Percentiles rank a stretch among this genome's conserved stretches.
phyloP scores from a whole-genome alignment of 2,797 vertebrate genomes.

The Monodelphis domestica region DNA sequence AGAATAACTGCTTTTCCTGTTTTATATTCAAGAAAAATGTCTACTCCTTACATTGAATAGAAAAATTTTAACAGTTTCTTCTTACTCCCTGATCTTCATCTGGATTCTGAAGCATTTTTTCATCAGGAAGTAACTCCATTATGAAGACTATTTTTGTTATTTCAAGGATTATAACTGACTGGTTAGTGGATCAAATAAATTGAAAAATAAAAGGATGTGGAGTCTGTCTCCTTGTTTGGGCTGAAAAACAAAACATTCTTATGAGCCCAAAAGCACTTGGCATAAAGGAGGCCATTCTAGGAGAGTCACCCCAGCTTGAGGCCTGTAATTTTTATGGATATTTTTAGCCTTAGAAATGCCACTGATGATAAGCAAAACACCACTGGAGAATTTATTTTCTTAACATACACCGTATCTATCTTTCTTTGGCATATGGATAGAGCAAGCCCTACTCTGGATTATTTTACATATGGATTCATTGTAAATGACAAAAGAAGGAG shows the following conservation, averaged over 20 bases:
- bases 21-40: neutral
- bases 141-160: neutral
- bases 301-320: neutral
- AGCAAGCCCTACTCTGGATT: too few relatives aligned
- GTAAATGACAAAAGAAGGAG: neutral
- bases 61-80: neutral
- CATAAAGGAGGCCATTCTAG: neutral
- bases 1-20: neutral
- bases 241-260: neutral
- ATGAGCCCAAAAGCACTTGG: neutral
- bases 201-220: neutral
- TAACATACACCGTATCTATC: neutral
- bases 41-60: neutral
- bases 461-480: neutral
- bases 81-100: neutral
- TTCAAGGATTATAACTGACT: neutral
- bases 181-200: neutral
- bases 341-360: neutral
- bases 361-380: neutral
- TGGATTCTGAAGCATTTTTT: neutral
- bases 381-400: neutral
- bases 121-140: neutral
- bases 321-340: neutral
- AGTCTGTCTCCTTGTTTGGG: neutral
- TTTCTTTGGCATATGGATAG: neutral